Evolutionary conservation across 1,140 invertebrate genomes (phyloP), one percentile per base, ranked within the genome.

Genomic region (Diuraphis noxia): DNA sequence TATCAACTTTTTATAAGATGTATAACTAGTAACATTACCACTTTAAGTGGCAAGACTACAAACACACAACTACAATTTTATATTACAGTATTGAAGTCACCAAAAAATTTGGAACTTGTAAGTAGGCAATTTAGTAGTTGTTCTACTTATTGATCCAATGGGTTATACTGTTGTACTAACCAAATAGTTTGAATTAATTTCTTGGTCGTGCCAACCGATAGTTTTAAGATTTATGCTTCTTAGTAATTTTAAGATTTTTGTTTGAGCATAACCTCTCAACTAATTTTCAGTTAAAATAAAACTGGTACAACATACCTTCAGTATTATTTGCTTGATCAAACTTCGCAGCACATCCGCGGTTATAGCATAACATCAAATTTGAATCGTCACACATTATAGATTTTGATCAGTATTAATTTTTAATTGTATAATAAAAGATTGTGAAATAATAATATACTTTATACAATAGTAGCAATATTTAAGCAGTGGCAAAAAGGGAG

Each of bases 301-400:
- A 72, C 34, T 6, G 52, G 25, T 25, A 38, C 2, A 8, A 81
- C 36, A 10, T 95, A 98, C 98, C 97, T 93, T 96, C 95, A 81
- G 95, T 95, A 94, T 99, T 99, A 85, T 96, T 94, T 1, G 94
- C 94, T 0, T 96, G 96, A 94, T 98, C 95, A 94, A 96, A 99
- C 92, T 96, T 96, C 94, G 98, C 94, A 38, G 97, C 98, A 94
- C 98, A 99, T 79, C 98, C 98, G 93, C 97, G 96, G 94, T 99
- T 98, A 93, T 99, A 99, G 94, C 98, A 99, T 92, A 93, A 49
- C 7, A 82, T n/a, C 10, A 81, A 91, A 82, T 82, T 49, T 7
- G 30, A 5, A n/a, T 81, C 25, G 1, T 81, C 34, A 30, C 77
- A 3, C 89, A 91, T 91, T 23, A 1, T 79, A 17, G 40, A 40